Base-by-base conservation (phyloP, 1,140 invertebrate species). In the Eupristina koningsbergeri region DNA sequence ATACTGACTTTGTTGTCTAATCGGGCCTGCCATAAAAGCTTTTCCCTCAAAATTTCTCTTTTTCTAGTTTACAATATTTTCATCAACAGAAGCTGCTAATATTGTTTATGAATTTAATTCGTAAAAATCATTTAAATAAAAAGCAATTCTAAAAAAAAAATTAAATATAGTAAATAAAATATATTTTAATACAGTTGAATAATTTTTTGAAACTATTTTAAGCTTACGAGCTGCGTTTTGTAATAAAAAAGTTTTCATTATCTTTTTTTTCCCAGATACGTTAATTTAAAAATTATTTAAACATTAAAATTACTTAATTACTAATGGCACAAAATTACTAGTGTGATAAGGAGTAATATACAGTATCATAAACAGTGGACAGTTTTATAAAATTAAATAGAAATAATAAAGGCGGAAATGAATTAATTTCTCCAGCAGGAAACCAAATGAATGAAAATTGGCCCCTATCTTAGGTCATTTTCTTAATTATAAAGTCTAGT, bases 401-500 rank as follows among this genome's bases (percentile, higher is more conserved):
- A 73, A 79, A 83, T 83, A 73, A 79, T 83, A 83, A 79, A 79
- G 53, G 36, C 63, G 47, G 63, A 67, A 83, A 71, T 50, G 64
- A 83, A 83, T 83, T 83, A 83, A 83, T 83, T 83, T 39, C 76
- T 69, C 0, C 67, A 45, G 63, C 77, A 73, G 47, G 47, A 83
- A 36, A 29, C 41, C 50, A 78, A 83, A 83, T 78, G 76, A 79
- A 79, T 73, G 76, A 53, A 83, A 83, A 83, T 83, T 78, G 82
- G 50, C 67, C 76, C 50, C 82, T 79, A 83, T 78, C 82, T 83
- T 73, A 39, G 76, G 74, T 73, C 82, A 83, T 83, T 83, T 63
- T 83, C 82, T 79, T 78, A 36, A 73, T 79, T 73, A 41, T 79
- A 63, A 79, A 53, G 36, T 73, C 64, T 36, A 73, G 63, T 53